Evolutionary conservation across 2,888 invertebrate species (phyloP), one percentile per base, ranked within the genome.

Genomic region (Acholoe squamosa): DNA sequence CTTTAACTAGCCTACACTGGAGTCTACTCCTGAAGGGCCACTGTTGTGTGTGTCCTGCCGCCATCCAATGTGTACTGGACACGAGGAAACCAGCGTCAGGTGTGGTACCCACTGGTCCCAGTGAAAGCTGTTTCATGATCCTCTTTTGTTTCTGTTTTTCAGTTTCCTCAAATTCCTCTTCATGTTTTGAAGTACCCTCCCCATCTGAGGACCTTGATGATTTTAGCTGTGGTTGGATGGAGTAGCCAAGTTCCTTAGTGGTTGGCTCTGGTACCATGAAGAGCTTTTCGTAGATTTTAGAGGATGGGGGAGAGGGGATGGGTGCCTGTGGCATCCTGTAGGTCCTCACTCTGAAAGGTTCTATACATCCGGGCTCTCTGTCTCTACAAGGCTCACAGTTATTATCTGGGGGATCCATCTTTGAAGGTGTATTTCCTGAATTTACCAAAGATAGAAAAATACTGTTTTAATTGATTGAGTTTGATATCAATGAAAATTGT

Each of bases 11-110:
- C 22, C n/a, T 19, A n/a, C 61, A 61, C 61, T 61, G 61, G 22
- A 61, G 61, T n/a, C 61, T 19, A 19, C 61, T 61, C 61, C 61
- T 19, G 61, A 61, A 61, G 61, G 61, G 61, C 61, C 61, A 61
- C n/a, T 61, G 61, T 14, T 61, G 61, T 3, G 61, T 61, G 61
- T 61, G 61, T 61, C 61, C 61, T 12, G 61, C 61, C 61, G 61
- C 19, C 61, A 61, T 61, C 61, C 61, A 61, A 19, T 61, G 61
- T 1, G 61, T n/a, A 19, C 61, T 61, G 61, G 61, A 61, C 61
- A 61, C 61, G 1, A 61, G 61, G 61, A 61, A 61, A 3, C 61
- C 61, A 3, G 61, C 3, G 7, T n/a, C 61, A 3, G 61, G 14
- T 19, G 61, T 61, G 3, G n/a, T n/a, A 3, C 61, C 61, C 61